Percentiles rank a stretch among this genome's conserved stretches.
These are phyloP conservation scores for Pinctada fucata DNA, from an alignment of 2,888 invertebrate species.

Conservation along the genomic window DNA sequence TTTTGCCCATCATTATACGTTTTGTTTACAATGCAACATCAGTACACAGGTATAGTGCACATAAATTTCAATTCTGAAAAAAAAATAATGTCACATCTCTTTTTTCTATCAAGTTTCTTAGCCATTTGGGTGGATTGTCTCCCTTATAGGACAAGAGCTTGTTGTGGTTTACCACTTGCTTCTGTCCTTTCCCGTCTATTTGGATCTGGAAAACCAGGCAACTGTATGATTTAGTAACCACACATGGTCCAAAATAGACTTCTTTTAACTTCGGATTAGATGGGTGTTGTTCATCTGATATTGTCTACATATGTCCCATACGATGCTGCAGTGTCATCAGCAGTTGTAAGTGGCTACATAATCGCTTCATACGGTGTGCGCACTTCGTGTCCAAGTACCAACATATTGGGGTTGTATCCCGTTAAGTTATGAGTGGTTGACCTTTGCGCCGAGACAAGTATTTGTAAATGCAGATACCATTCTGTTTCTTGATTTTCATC, in stretches of 20 bases:
- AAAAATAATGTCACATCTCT: too few relatives aligned
- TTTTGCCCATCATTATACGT: not conserved
- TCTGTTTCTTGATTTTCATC: not conserved
- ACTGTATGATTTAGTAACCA: too few relatives aligned
- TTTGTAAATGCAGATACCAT: constrained; percentile 29
- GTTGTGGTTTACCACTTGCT: too few relatives aligned
- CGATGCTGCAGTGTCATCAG: not conserved
- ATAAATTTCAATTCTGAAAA: too few relatives aligned
- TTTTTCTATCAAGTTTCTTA: too few relatives aligned
- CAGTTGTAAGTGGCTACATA: not conserved
- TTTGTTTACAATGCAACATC: too few relatives aligned
- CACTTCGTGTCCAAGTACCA: constrained; percentile 34
- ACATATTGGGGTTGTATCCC: constrained; percentile 31
- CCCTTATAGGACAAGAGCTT: too few relatives aligned
- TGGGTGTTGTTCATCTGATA: constrained; percentile 25
- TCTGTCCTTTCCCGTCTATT: too few relatives aligned
- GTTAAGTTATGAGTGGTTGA: constrained; percentile 24
- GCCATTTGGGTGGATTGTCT: too few relatives aligned
- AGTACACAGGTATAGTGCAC: too few relatives aligned
- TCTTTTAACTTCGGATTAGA: constrained; percentile 3
- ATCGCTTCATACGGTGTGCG: constrained; percentile 25
- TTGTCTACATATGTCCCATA: constrained; percentile 21
- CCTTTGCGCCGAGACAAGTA: constrained; percentile 25
- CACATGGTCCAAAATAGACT: too few relatives aligned
- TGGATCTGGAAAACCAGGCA: too few relatives aligned